Evolutionary conservation across 2,113 vertebrate genomes (phyloP).

Genomic region (Phoenicopterus ruber): DNA sequence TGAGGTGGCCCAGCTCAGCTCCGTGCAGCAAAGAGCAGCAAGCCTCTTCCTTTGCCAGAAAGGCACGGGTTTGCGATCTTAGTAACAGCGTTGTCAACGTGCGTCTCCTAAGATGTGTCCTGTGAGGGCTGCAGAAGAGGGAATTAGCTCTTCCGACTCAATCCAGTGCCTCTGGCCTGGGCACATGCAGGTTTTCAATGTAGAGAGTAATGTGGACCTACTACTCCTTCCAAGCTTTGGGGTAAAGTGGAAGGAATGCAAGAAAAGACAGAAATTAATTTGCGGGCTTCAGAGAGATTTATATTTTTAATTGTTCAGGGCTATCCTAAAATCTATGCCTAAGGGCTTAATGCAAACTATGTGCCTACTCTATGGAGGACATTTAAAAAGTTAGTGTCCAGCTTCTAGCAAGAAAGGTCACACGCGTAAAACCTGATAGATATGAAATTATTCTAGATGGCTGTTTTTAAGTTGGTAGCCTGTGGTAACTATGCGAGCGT

Average conservation of each 20-base stretch:
- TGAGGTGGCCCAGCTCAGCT: not conserved
- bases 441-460: not conserved
- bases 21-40: not conserved
- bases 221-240: not conserved
- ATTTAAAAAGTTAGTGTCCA: not conserved
- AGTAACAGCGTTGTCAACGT: accelerated
- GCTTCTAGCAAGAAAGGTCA: not conserved
- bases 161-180: not conserved
- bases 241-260: not conserved
- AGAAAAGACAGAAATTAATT: not conserved
- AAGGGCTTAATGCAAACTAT: not conserved
- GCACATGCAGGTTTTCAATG: not conserved
- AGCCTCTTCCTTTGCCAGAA: not conserved
- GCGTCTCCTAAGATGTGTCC: not conserved
- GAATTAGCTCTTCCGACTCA: not conserved
- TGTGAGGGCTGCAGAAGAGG: not conserved
- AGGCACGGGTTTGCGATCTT: not conserved
- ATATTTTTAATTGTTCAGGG: not conserved
- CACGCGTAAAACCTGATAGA: not conserved
- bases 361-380: not conserved
- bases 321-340: not conserved
- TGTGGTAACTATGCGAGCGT: not conserved
- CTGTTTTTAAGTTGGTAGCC: not conserved
- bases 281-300: not conserved
- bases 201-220: not conserved